These are phyloP conservation scores for Danio kyathit DNA, from an alignment of 2,797 vertebrate genomes.

Conservation along the genomic window DNA sequence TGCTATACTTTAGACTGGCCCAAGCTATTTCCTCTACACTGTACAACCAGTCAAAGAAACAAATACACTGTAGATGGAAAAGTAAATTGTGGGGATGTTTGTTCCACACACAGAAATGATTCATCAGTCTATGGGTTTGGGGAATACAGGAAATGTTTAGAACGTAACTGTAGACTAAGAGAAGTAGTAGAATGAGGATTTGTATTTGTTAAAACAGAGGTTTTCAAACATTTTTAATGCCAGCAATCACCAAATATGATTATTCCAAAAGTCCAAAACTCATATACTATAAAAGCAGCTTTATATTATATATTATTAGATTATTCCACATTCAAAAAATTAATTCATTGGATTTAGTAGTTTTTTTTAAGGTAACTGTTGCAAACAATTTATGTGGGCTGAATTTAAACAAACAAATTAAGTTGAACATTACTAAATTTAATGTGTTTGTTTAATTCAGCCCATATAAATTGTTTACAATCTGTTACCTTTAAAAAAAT, in stretches of 20 bases:
- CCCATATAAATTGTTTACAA: no score
- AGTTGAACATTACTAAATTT: no score
- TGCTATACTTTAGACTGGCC: conserved; percentile 25
- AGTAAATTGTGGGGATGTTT: conserved; percentile 33
- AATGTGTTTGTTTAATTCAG: no score
- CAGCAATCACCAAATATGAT: background rate
- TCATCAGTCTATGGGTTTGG: conserved; percentile 15
- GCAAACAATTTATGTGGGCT: no score
- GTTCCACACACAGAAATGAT: conserved; percentile 26
- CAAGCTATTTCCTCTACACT: conserved; percentile 40
- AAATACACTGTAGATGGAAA: conserved; percentile 37
- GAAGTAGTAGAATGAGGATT: background rate
- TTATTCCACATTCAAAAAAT: no score
- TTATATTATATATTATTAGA: background rate
- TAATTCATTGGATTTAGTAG: no score
- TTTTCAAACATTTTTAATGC: no score
- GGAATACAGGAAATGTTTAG: background rate
- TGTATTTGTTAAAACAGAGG: background rate
- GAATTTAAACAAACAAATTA: no score
- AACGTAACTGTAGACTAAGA: conserved; percentile 14
- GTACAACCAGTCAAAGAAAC: conserved; percentile 37
- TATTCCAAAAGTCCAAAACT: background rate
- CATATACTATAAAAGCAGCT: background rate
- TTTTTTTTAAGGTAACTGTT: no score
- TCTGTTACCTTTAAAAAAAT: no score